Evolutionary conservation across 2,888 invertebrate species (phyloP), one percentile per base, ranked within the genome.

Genomic region (Parochlus steinenii): DNA sequence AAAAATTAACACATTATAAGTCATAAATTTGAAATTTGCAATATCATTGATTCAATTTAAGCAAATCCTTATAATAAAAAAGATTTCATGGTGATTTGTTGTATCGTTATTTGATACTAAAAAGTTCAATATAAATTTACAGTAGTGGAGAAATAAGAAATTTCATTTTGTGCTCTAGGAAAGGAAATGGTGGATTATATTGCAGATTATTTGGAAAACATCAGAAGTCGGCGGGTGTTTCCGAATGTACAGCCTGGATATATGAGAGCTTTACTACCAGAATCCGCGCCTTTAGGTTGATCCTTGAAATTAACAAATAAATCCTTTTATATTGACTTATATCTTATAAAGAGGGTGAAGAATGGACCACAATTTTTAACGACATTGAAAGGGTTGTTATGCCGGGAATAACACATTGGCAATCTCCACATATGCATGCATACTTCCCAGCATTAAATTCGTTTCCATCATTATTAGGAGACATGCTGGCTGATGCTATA

Each of bases 161-260:
- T 17, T 25, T n/a, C 14, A 14, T 22, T 35, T 28, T 19, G 27
- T 28, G 43, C 39, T 43, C 2, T 55, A 86, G 97, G 93, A 25
- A 95, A 95, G 58, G 89, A 95, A 62, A 81, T 97, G 79, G 86
- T 98, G 40, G 97, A 98, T 62, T 98, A 87, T 57, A 93, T 98
- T 45, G 93, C 93, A 1, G 89, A 97, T 54, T 98, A 98, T 56
- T 60, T 97, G 53, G 81, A 86, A 57, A 83, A 78, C 45, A 89
- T 98, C 40, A 68, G 93, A 1, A 80, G 79, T 10, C 69, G 82
- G 3, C 71, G 86, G 11, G 97, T 98, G 2, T 93, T 86, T 52
- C 97, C 97, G 0, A 78, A 81, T 11, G 89, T 89, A 1, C 77
- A 87, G 49, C 97, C 97, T 0, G 97, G 98, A 5, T 98, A 93